Percentiles rank a stretch among this genome's conserved stretches.
These are phyloP conservation scores for Tadarida brasiliensis DNA, from an alignment of 2,797 vertebrate species.

Conservation along the genomic window DNA sequence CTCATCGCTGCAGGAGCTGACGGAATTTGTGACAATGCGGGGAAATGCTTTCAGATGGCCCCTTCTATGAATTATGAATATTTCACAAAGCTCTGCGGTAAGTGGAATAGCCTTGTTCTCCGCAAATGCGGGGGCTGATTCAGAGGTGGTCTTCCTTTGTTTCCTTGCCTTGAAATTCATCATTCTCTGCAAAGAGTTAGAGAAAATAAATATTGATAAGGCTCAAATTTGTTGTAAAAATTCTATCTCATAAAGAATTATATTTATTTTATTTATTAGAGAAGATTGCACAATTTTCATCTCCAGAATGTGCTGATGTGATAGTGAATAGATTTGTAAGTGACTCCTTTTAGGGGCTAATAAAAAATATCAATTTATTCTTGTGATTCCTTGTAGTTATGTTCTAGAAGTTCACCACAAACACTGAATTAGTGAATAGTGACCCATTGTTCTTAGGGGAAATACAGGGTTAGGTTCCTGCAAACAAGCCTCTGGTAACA, in stretches of 20 bases:
- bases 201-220: slow-evolving; percentile 44
- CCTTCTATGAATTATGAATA: slow-evolving; percentile 78
- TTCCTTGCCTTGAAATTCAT: slow-evolving; percentile 26
- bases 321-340: slow-evolving; percentile 27
- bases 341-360: neutral
- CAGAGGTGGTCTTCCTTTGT: slow-evolving; percentile 49
- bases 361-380: neutral
- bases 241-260: neutral
- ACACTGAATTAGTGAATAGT: slow-evolving; percentile 4
- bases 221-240: neutral
- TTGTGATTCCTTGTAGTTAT: slow-evolving; percentile 41
- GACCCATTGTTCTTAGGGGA: neutral
- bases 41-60: slow-evolving; percentile 80
- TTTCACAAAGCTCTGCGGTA: slow-evolving; percentile 66
- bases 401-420: slow-evolving; percentile 50
- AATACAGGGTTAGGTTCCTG: neutral
- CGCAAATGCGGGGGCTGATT: slow-evolving; percentile 9
- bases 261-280: slow-evolving; percentile 30
- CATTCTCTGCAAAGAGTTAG: neutral
- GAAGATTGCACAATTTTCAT: neutral
- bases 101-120: slow-evolving; percentile 1
- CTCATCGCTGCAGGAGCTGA: slow-evolving; percentile 74
- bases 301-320: slow-evolving; percentile 25
- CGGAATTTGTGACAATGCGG: slow-evolving; percentile 80
- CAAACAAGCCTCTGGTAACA: neutral